Conservation (phyloP, 2,797 vertebrate genomes). For the Ispidina lecontei region DNA sequence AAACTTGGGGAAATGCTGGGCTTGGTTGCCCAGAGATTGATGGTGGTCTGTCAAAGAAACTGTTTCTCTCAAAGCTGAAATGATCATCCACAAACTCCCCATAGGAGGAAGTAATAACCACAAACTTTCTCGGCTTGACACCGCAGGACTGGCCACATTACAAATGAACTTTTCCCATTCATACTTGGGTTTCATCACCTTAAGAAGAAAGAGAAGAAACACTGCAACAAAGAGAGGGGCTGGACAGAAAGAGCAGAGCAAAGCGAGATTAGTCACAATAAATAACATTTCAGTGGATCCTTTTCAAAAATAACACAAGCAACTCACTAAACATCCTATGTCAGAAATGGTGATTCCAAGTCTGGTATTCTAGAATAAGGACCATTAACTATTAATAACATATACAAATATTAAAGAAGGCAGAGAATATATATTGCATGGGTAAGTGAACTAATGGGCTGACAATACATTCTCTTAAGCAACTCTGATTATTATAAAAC, state of each 20-base stretch:
- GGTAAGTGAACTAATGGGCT: background rate
- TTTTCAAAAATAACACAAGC: slow-evolving; percentile 37
- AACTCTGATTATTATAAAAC: background rate
- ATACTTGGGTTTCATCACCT: slow-evolving; percentile 29
- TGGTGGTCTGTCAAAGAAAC: background rate
- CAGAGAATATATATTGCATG: background rate
- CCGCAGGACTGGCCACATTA: slow-evolving; percentile 9
- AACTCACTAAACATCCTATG: background rate
- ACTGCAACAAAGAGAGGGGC: background rate
- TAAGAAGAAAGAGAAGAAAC: slow-evolving; percentile 6
- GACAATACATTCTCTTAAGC: background rate
- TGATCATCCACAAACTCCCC: slow-evolving; percentile 33
- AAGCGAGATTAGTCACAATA: slow-evolving; percentile 5
- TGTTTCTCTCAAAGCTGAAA: background rate
- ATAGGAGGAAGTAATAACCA: slow-evolving; percentile 48
- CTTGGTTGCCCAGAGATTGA: background rate
- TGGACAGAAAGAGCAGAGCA: background rate
- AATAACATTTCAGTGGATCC: background rate
- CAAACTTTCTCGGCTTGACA: slow-evolving; percentile 19
- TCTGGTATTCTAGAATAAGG: background rate
- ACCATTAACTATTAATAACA: background rate
- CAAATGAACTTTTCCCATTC: slow-evolving; percentile 37
- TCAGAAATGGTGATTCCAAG: background rate
- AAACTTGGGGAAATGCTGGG: background rate
- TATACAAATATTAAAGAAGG: background rate